Conservation (phyloP, 2,888 invertebrate genomes). For the Eristalis intricaria region DNA sequence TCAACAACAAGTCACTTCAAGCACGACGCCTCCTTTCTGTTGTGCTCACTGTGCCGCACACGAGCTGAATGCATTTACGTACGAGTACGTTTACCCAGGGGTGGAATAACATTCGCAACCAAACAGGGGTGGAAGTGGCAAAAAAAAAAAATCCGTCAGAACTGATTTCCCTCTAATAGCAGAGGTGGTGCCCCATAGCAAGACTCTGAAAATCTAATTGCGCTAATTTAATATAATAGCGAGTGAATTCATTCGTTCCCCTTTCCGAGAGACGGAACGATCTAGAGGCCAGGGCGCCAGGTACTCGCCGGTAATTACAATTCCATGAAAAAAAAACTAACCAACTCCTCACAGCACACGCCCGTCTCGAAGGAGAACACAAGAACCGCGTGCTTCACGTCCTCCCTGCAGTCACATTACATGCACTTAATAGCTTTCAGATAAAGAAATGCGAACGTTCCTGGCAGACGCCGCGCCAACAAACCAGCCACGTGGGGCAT, state of each 20-base stretch:
- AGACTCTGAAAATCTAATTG: constrained; percentile 66
- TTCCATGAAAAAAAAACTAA: constrained; percentile 40
- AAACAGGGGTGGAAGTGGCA: constrained; percentile 6
- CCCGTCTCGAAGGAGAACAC: constrained; percentile 18
- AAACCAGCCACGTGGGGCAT: neutral
- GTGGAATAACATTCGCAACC: neutral
- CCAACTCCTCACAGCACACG: neutral
- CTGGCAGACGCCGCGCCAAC: neutral
- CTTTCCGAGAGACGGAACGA: neutral
- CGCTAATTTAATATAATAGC: constrained; percentile 69
- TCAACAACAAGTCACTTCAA: neutral
- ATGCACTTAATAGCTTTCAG: constrained; percentile 71
- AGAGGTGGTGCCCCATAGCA: constrained; percentile 53
- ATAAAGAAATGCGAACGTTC: constrained; percentile 51
- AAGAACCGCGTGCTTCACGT: constrained; percentile 14
- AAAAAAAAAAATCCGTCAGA: constrained; percentile 36
- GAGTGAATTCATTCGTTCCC: constrained; percentile 42
- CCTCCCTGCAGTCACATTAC: constrained; percentile 60
- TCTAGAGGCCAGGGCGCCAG: constrained; percentile 56
- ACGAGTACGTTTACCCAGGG: constrained; percentile 1
- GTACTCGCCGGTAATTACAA: constrained; percentile 68
- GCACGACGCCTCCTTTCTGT: neutral
- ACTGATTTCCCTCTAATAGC: constrained; percentile 62
- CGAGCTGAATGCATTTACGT: neutral
- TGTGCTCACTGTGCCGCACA: neutral